A percentile compares a stretch with the other conserved stretches of the same genome.
Conservation (phyloP, 2,113 vertebrate genomes). For the Gopherus flavomarginatus region DNA sequence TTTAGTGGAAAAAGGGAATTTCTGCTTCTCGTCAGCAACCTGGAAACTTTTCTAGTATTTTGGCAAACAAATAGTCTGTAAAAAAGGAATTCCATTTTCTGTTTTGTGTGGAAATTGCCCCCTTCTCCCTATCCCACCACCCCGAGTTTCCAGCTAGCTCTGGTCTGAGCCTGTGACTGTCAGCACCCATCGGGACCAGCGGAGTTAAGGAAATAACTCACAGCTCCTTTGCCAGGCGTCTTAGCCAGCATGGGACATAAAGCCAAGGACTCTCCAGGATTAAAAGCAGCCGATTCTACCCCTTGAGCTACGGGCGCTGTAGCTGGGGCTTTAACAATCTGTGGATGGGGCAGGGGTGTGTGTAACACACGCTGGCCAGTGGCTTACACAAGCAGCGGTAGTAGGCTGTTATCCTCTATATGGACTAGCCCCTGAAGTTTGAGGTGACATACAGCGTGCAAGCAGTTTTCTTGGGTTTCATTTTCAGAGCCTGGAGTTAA, state of each 20-base stretch:
- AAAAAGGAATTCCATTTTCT: too few relatives aligned
- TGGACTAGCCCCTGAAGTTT: neutral
- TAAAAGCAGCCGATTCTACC: neutral
- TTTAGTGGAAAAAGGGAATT: too few relatives aligned
- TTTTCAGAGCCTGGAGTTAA: neutral
- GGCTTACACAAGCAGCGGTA: neutral
- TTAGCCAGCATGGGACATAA: neutral
- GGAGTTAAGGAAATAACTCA: too few relatives aligned
- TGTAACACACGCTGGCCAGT: neutral
- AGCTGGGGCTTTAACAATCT: neutral
- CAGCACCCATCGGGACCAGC: too few relatives aligned
- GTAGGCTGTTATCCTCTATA: neutral
- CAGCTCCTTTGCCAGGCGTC: neutral
- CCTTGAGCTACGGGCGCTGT: neutral
- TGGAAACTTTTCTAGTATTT: too few relatives aligned
- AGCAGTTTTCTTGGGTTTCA: too few relatives aligned
- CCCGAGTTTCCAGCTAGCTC: neutral
- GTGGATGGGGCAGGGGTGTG: neutral
- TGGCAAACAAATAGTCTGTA: too few relatives aligned
- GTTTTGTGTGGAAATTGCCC: neutral
- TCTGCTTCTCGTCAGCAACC: too few relatives aligned
- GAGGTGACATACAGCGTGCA: too few relatives aligned
- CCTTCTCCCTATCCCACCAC: too few relatives aligned
- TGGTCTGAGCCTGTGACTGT: neutral
- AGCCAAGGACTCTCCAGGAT: neutral